A percentile compares a stretch with the other conserved stretches of the same genome.
phyloP scores from a whole-genome alignment of 2,888 invertebrate genomes.

The Cabera pusaria region DNA sequence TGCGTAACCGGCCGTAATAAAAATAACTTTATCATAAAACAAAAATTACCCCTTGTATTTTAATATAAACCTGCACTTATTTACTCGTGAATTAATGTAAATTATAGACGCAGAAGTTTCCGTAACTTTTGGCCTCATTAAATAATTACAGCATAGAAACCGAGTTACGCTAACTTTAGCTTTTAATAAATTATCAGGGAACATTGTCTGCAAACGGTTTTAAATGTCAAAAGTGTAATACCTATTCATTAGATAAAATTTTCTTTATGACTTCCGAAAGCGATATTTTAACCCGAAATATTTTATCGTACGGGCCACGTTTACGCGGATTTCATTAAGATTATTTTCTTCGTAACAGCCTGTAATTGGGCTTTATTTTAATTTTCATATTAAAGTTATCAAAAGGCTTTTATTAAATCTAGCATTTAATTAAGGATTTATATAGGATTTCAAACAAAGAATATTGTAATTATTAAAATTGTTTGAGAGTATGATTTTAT shows the following conservation, averaged over 20 bases:
- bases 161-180: slow-evolving; percentile 11
- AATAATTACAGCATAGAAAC: neutral
- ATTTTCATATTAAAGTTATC: slow-evolving; percentile 15
- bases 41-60: too few species aligned
- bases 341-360: slow-evolving; percentile 38
- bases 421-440: neutral
- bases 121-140: slow-evolving; percentile 9
- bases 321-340: slow-evolving; percentile 59
- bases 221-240: slow-evolving; percentile 49
- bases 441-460: too few species aligned
- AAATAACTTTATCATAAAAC: too few species aligned
- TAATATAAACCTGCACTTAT: too few species aligned
- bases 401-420: slow-evolving; percentile 9
- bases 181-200: slow-evolving; percentile 42
- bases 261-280: slow-evolving; percentile 72
- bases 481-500: too few species aligned
- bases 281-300: slow-evolving; percentile 69
- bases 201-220: slow-evolving; percentile 38
- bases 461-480: too few species aligned
- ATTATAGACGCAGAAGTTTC: neutral
- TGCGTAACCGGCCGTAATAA: too few species aligned
- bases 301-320: slow-evolving; percentile 59
- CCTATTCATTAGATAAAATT: slow-evolving; percentile 64
- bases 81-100: too few species aligned
- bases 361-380: slow-evolving; percentile 25